Evolutionary conservation across 1,140 invertebrate genomes (phyloP), one percentile per base, ranked within the genome.

Genomic region (Tribolium castaneum): DNA sequence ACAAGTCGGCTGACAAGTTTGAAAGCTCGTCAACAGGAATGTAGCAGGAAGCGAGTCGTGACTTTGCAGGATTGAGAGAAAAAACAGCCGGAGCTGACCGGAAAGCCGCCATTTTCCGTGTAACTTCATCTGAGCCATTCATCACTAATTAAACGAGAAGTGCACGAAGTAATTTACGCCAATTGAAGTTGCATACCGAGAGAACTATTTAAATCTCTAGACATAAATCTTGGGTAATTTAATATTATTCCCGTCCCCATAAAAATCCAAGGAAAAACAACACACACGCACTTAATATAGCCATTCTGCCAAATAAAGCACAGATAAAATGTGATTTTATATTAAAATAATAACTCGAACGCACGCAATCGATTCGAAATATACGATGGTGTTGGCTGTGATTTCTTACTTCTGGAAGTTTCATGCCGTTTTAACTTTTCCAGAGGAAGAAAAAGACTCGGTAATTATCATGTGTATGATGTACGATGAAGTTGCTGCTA

Each of bases 271-370:
- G 14, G 14, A 72, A 50, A 72, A 72, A 50, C 14, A 30, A 50
- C 13, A 72, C 70, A 25, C 14, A 72, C 70, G 22, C 35, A 30
- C 14, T 72, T 72, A 72, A 72, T 50, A 50, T 72, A 72, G 70
- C 35, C 70, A 72, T 72, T 72, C 70, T 72, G 45, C 70, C 70
- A 72, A 72, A 72, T 72, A 72, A 72, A 72, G 39, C 34, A 72
- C 13, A 22, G 66, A 35, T 70, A 70, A 70, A 70, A 70, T 70
- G 66, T 34, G 35, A 72, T 72, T 25, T 25, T 13, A 16, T 34
- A 50, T 72, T 50, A 72, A 72, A 45, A 45, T 45, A 45, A 72
- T 50, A 72, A 16, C 70, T 22, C 7, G 6, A 14, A n/a, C n/a
- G 50, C 70, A 72, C 70, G 70, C 70, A 50, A 72, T 72, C 70